These are phyloP conservation scores for Apamea epomidion DNA, from an alignment of 2,888 invertebrate species.

Conservation along the genomic window DNA sequence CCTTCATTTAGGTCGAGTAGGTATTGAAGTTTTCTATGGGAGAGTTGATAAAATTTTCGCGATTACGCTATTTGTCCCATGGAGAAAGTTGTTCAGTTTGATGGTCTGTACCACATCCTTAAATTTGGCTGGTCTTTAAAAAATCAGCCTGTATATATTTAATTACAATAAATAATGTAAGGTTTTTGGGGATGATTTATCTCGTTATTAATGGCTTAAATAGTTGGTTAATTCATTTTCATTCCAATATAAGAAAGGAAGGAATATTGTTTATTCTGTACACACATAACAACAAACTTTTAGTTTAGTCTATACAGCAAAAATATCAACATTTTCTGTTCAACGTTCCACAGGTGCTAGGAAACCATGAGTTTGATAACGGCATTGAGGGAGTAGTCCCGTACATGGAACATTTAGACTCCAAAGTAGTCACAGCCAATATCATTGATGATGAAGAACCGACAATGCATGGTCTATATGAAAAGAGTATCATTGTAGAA, in stretches of 20 bases:
- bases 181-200: not conserved
- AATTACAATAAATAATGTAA: not conserved
- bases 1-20: too few relatives aligned
- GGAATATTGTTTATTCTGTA: not conserved
- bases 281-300: not conserved
- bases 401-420: conserved; percentile 92
- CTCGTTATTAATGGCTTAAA: too few relatives aligned
- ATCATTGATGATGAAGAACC: conserved; percentile 94
- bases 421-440: conserved; percentile 94
- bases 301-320: not conserved
- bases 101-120: too few relatives aligned
- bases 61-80: too few relatives aligned
- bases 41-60: too few relatives aligned
- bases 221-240: not conserved
- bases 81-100: too few relatives aligned
- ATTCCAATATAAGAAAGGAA: not conserved
- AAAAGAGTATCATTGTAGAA: conserved; percentile 92
- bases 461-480: conserved; percentile 91
- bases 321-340: not conserved
- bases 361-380: conserved; percentile 97
- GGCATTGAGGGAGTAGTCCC: conserved; percentile 93
- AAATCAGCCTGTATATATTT: too few relatives aligned
- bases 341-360: conserved; percentile 91
- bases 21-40: too few relatives aligned
- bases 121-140: too few relatives aligned